Evolutionary conservation across 2,113 vertebrate species (phyloP).

Genomic region (Panthera tigris): DNA sequence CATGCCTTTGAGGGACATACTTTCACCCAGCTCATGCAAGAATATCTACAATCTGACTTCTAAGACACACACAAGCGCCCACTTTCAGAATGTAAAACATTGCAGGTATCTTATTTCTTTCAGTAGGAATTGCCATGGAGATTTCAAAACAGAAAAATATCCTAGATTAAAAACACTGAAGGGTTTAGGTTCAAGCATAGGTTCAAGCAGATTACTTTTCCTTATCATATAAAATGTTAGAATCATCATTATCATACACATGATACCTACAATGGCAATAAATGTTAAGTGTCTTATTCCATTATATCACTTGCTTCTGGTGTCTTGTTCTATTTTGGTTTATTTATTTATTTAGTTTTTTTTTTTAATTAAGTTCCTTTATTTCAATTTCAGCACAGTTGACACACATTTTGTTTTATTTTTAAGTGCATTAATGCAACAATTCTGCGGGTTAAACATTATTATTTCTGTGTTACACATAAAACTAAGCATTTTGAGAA

Average conservation of each 20-base stretch:
- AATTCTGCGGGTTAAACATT: neutral
- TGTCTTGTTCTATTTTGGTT: neutral
- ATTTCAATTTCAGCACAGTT: neutral
- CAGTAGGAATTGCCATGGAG: neutral
- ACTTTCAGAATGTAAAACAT: neutral
- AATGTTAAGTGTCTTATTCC: neutral
- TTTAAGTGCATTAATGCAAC: neutral
- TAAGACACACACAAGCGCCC: neutral
- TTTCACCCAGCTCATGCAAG: neutral
- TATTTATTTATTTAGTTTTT: neutral
- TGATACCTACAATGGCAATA: neutral
- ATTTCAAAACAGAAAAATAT: slow-evolving; percentile 37
- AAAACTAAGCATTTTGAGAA: neutral
- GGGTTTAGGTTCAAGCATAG: neutral
- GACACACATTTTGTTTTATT: neutral
- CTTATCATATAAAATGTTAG: neutral
- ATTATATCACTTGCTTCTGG: neutral
- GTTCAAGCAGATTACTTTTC: neutral
- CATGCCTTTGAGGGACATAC: neutral
- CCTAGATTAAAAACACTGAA: neutral
- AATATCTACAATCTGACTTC: neutral
- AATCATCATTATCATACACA: neutral
- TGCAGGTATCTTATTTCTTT: neutral
- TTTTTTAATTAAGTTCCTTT: neutral
- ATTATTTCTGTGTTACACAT: neutral